Evolutionary conservation across 1,140 invertebrate species (phyloP).

Genomic region (Apis mellifera): Amel_HAv3.1 CM009940.2:9777001-9777500

Average conservation of each 20-base stretch:
- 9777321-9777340: constrained; percentile 78
- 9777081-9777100: constrained; percentile 58
- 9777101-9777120: constrained; percentile 32
- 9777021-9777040: constrained; percentile 71
- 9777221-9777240: constrained; percentile 81
- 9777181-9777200: constrained; percentile 77
- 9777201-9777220: constrained; percentile 81
- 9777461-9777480: neutral
- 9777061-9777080: constrained; percentile 77
- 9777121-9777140: constrained; percentile 34
- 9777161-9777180: constrained; percentile 67
- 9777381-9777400: neutral
- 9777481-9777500: neutral
- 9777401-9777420: neutral
- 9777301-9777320: constrained; percentile 52
- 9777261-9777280: constrained; percentile 47
- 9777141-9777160: constrained; percentile 38
- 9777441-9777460: neutral
- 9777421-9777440: too few species aligned
- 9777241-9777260: constrained; percentile 24
- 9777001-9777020: constrained; percentile 60
- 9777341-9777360: constrained; percentile 55
- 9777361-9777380: neutral
- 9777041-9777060: constrained; percentile 75
- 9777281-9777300: constrained; percentile 69